Conservation (phyloP, 2,797 vertebrate species). For the Chaetodon trifasciatus region DNA sequence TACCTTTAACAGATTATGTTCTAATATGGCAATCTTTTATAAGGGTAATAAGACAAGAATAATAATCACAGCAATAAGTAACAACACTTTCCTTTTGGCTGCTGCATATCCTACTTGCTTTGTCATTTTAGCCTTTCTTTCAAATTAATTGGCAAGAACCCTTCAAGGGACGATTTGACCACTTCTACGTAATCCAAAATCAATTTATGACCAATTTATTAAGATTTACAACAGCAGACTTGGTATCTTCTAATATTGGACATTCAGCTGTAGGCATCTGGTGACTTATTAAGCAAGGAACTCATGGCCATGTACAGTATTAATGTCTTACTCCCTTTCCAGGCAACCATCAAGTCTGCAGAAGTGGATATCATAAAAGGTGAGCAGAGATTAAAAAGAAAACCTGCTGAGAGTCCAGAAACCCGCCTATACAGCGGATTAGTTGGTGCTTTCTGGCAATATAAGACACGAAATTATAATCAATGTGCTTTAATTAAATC, state of each 20-base stretch:
- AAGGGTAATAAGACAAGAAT: not conserved
- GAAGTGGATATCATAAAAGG: constrained; percentile 13
- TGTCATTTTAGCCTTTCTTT: constrained; percentile 12
- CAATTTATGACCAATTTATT: constrained; percentile 21
- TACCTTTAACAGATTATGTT: constrained; percentile 6
- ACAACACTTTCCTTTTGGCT: not conserved
- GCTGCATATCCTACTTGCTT: not conserved
- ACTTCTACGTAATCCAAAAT: constrained; percentile 27
- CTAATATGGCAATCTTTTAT: not conserved
- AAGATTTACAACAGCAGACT: constrained; percentile 31
- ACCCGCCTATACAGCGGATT: constrained; percentile 33
- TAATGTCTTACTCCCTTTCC: constrained; percentile 16
- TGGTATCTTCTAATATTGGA: constrained; percentile 18
- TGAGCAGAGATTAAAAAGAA: constrained; percentile 20
- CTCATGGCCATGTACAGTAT: constrained; percentile 24
- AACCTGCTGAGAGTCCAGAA: constrained; percentile 23
- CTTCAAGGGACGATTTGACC: constrained; percentile 20
- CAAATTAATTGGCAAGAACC: constrained; percentile 17
- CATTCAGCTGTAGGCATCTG: constrained; percentile 39
- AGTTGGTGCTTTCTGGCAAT: constrained; percentile 44
- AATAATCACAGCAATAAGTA: not conserved
- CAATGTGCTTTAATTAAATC: constrained; percentile 66
- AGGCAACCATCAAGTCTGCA: constrained; percentile 32
- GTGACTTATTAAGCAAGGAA: constrained; percentile 51
- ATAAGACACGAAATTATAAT: constrained; percentile 45